These are phyloP conservation scores for Sakesphorus luctuosus DNA, from an alignment of 2,113 vertebrate species.

Conservation along the genomic window DNA sequence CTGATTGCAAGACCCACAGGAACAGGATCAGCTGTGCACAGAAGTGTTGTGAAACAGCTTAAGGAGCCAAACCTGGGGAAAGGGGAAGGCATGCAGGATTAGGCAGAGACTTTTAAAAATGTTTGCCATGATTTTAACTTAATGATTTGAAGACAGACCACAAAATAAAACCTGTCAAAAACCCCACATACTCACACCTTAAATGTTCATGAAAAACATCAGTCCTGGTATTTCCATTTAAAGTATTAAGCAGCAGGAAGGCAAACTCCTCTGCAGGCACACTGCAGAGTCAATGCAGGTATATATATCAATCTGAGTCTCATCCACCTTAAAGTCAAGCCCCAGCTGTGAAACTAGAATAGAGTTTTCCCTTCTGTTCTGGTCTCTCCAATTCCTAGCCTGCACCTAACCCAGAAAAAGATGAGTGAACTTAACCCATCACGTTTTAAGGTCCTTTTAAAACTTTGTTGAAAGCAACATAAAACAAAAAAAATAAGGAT, in stretches of 20 bases:
- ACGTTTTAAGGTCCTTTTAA: background rate
- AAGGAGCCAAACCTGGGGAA: background rate
- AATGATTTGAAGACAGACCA: background rate
- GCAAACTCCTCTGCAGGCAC: background rate
- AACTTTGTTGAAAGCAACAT: background rate
- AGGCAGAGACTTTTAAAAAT: background rate
- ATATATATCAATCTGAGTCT: background rate
- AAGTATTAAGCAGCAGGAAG: background rate
- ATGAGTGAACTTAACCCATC: background rate
- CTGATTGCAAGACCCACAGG: background rate
- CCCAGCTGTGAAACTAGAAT: background rate
- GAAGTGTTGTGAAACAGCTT: background rate
- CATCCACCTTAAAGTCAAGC: background rate
- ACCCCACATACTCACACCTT: background rate
- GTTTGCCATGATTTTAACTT: background rate
- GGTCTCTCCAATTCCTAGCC: background rate
- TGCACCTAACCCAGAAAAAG: background rate
- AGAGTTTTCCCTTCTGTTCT: background rate
- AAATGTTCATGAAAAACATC: background rate
- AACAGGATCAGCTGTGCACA: background rate
- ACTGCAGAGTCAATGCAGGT: background rate
- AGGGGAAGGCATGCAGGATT: background rate
- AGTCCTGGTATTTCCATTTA: background rate
- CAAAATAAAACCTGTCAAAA: background rate
- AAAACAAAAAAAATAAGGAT: background rate